These are phyloP conservation scores for Musca domestica DNA, from an alignment of 1,140 invertebrate genomes.

Conservation along the genomic window DNA sequence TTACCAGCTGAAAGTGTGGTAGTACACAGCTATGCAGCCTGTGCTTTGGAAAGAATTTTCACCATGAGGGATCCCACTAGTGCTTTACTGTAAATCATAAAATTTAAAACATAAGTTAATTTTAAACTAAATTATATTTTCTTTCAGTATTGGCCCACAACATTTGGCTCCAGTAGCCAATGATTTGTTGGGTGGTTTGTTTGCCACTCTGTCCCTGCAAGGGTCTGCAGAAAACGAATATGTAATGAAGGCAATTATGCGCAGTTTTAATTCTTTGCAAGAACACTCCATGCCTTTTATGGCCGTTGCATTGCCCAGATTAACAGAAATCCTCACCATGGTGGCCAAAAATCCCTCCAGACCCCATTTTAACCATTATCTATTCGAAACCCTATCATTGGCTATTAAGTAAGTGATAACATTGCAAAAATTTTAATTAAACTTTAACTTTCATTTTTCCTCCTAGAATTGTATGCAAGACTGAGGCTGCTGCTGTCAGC, in stretches of 20 bases:
- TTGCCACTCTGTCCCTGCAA: conserved; percentile 67
- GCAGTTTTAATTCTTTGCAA: conserved; percentile 79
- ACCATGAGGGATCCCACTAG: conserved; percentile 63
- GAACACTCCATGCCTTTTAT: conserved; percentile 79
- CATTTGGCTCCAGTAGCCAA: conserved; percentile 61
- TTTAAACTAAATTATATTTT: not conserved
- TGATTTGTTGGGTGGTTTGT: conserved; percentile 72
- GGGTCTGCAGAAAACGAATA: conserved; percentile 93
- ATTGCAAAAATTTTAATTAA: conserved; percentile 30
- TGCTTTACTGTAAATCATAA: conserved; percentile 52
- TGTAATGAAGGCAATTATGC: conserved; percentile 95
- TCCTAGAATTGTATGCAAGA: conserved; percentile 75
- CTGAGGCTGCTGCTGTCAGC: conserved; percentile 73
- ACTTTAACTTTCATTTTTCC: conserved; percentile 15
- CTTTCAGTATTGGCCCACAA: conserved; percentile 46
- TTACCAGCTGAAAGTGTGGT: conserved; percentile 76
- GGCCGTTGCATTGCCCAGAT: conserved; percentile 73
- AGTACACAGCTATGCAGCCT: conserved; percentile 92
- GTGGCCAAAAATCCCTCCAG: conserved; percentile 95
- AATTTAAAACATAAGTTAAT: not conserved
- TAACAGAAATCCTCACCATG: conserved; percentile 77
- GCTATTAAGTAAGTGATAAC: conserved; percentile 65
- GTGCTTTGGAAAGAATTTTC: conserved; percentile 85
- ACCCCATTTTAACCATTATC: conserved; percentile 96
- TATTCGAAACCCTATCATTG: conserved; percentile 91